Percentiles rank a stretch among this genome's conserved stretches.
phyloP scores from a whole-genome alignment of 2,888 invertebrate genomes.

The Acanthosoma haemorrhoidale region DNA sequence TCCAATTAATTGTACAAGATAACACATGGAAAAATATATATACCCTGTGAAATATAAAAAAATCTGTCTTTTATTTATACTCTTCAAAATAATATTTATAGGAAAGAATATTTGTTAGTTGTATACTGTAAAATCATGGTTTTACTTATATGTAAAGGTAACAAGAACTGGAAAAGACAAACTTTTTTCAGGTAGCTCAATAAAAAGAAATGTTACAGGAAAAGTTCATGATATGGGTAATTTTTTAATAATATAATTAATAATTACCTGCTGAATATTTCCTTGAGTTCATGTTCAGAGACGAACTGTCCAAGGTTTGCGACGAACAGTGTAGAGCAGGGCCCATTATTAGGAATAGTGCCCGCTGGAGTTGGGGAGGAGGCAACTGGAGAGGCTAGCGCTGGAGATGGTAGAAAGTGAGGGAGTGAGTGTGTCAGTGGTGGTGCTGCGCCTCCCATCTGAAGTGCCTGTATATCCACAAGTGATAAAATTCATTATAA shows the following conservation, averaged over 20 bases:
- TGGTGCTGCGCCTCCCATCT: conserved; percentile 27
- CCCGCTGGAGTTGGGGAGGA: conserved; percentile 55
- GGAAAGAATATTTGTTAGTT: too few relatives aligned
- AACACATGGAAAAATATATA: too few relatives aligned
- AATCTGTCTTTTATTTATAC: too few relatives aligned
- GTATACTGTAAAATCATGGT: too few relatives aligned
- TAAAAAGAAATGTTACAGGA: too few relatives aligned
- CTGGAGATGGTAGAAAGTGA: conserved; percentile 87
- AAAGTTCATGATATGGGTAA: too few relatives aligned
- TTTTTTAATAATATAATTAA: conserved; percentile 43
- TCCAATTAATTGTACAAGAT: too few relatives aligned
- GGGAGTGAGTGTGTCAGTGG: conserved; percentile 66
- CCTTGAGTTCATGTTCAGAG: conserved; percentile 96
- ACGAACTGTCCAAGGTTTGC: conserved; percentile 97
- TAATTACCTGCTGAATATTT: conserved; percentile 90
- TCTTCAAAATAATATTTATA: too few relatives aligned
- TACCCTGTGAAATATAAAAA: too few relatives aligned
- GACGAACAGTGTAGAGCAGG: conserved; percentile 96
- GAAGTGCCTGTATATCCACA: conserved; percentile 6
- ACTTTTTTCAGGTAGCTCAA: too few relatives aligned
- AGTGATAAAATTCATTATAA: not conserved
- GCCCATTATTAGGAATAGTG: conserved; percentile 47
- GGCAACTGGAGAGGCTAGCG: conserved; percentile 67
- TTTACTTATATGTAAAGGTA: too few relatives aligned
- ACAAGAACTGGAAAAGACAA: too few relatives aligned